Base-by-base conservation (phyloP, 2,113 vertebrate genomes). In the Salvator merianae region DNA sequence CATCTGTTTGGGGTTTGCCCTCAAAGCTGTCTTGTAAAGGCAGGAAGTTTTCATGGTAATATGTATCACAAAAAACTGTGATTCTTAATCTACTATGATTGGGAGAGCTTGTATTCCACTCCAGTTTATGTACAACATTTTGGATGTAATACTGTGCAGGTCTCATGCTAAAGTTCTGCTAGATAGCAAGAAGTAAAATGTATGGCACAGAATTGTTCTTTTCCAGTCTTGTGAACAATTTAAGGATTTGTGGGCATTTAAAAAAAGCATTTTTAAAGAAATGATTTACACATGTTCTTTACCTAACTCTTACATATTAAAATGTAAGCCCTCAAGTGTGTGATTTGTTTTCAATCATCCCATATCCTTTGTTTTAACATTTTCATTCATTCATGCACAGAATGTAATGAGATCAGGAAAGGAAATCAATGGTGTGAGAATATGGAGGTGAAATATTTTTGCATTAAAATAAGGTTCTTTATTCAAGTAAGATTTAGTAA, bases 21-120 rank as follows among this genome's bases (percentile, higher is more conserved):
- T 93, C 77, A 47, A 9, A 81, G 28, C 38, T 69, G 6, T 87
- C 71, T 90, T 28, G 79, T 72, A 89, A 85, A 77, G 59, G 76
- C n/a, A 87, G 43, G 43, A 85, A 87, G 70, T 8, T 87, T 86
- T 55, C 62, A 43, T 20, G 66, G 1, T 30, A 85, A 82, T 30
- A 59, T 71, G 76, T 79, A n/a, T 72, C 53, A 50, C 68, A 78
- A 79, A 59, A 78, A 84, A 24, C 68, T 84, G 76, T 72, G 69
- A 12, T 63, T 70, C 53, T n/a, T 13, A 43, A 78, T 32, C 50
- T 50, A 9, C 13, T 34, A 62, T 43, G 83, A 62, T 47, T 30
- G 30, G 65, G 40, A 78, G 24, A 24, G 30, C 7, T 68, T 71
- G 1, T 7, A 32, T 26, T 30, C 2, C 14, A 59, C 14, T 62